Percentiles rank a stretch among this genome's conserved stretches.
These are phyloP conservation scores for Oryzias woworae DNA, from an alignment of 2,113 vertebrate species.

Conservation along the genomic window DNA sequence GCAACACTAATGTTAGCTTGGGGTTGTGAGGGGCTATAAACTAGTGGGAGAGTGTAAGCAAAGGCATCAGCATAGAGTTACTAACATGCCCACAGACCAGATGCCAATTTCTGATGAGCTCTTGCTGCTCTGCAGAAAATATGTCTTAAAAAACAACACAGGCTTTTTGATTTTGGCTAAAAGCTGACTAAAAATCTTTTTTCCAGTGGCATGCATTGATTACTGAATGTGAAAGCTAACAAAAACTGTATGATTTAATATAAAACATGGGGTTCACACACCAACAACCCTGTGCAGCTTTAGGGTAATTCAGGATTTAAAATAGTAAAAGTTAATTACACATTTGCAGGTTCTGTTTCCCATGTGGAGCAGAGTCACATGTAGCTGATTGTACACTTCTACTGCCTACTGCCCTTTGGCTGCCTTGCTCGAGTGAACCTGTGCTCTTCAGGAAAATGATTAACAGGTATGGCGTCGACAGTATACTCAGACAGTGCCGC, in stretches of 20 bases:
- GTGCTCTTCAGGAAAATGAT: conserved; percentile 42
- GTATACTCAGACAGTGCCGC: neutral
- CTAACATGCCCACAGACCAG: too few species aligned
- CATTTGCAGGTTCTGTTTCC: conserved; percentile 54
- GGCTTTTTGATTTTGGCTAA: neutral
- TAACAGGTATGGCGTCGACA: conserved; percentile 38
- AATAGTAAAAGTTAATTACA: conserved; percentile 79
- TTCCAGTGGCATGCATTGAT: conserved; percentile 20
- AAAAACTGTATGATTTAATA: conserved; percentile 25
- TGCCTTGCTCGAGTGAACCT: conserved; percentile 32
- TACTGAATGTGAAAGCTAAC: conserved; percentile 14
- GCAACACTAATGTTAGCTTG: too few species aligned
- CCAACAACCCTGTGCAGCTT: conserved; percentile 48
- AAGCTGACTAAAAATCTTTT: conserved; percentile 3
- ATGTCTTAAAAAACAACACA: conserved; percentile 3
- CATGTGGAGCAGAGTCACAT: conserved; percentile 56
- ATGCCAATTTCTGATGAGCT: too few species aligned
- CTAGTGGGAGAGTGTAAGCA: too few species aligned
- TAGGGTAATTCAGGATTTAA: conserved; percentile 52
- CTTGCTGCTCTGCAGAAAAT: conserved; percentile 2
- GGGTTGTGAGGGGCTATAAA: too few species aligned
- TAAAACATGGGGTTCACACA: conserved; percentile 32
- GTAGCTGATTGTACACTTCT: conserved; percentile 18
- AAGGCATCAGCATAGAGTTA: too few species aligned
- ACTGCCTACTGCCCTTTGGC: conserved; percentile 36